Evolutionary conservation across 2,888 invertebrate genomes (phyloP).

Genomic region (Ophion obscuratus): DNA sequence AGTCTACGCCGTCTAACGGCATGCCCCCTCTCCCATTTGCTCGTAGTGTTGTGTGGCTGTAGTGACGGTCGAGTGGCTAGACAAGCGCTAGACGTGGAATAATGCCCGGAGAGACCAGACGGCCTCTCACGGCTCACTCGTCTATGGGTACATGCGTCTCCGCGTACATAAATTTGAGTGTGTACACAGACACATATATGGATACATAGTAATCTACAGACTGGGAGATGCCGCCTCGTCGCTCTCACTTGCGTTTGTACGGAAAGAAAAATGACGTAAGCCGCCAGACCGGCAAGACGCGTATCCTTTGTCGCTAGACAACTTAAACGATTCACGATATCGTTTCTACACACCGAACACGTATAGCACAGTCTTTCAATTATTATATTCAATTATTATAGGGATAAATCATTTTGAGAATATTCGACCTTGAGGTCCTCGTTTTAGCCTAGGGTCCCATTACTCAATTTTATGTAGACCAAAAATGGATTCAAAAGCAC

Average conservation of each 20-base stretch:
- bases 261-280: conserved; percentile 77
- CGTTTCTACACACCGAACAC: conserved; percentile 10
- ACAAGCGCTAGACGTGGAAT: conserved; percentile 81
- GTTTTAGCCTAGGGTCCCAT: no score
- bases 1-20: conserved; percentile 27
- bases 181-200: conserved; percentile 5
- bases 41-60: conserved; percentile 59
- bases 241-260: conserved; percentile 23
- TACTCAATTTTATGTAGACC: no score
- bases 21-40: neutral
- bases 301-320: conserved; percentile 71
- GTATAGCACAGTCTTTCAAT: neutral
- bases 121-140: conserved; percentile 25
- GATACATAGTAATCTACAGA: conserved; percentile 5
- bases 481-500: no score
- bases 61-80: conserved; percentile 76
- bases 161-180: neutral
- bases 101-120: conserved; percentile 58
- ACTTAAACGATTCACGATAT: conserved; percentile 40
- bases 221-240: neutral
- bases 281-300: conserved; percentile 56
- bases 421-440: no score
- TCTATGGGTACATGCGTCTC: conserved; percentile 13
- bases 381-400: neutral
- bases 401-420: no score